Conservation (phyloP, 2,888 invertebrate genomes). For the Agonum fuliginosum region DNA sequence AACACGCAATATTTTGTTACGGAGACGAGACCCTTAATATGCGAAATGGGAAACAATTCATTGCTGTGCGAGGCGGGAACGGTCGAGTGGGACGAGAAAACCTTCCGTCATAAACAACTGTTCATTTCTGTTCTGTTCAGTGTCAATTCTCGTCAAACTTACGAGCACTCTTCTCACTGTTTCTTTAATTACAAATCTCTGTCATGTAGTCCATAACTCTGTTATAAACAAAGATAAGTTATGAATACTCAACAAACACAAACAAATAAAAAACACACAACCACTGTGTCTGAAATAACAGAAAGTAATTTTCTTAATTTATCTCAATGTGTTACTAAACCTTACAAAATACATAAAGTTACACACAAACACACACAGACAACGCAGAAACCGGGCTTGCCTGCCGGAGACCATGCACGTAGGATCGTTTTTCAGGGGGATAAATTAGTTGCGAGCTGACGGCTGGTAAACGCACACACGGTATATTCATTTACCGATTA, state of each 20-base stretch:
- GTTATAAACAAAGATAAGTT: conserved; percentile 37
- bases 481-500: no score
- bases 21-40: no score
- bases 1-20: no score
- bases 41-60: no score
- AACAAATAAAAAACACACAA: conserved; percentile 41
- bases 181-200: no score
- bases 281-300: conserved; percentile 43
- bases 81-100: no score
- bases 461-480: no score
- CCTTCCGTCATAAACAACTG: no score
- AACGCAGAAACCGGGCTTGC: conserved; percentile 28
- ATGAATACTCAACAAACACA: conserved; percentile 6
- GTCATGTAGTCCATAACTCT: conserved; percentile 6
- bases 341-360: conserved; percentile 58
- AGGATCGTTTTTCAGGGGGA: not conserved
- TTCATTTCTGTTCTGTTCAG: no score
- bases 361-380: conserved; percentile 28
- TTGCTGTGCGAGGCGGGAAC: no score
- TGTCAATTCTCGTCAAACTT: no score
- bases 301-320: conserved; percentile 59
- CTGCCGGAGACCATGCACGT: not conserved
- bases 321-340: conserved; percentile 47
- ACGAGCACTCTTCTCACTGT: no score
- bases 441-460: not conserved